These are phyloP conservation scores for Athene noctua DNA, from an alignment of 2,113 vertebrate genomes.

Conservation along the genomic window DNA sequence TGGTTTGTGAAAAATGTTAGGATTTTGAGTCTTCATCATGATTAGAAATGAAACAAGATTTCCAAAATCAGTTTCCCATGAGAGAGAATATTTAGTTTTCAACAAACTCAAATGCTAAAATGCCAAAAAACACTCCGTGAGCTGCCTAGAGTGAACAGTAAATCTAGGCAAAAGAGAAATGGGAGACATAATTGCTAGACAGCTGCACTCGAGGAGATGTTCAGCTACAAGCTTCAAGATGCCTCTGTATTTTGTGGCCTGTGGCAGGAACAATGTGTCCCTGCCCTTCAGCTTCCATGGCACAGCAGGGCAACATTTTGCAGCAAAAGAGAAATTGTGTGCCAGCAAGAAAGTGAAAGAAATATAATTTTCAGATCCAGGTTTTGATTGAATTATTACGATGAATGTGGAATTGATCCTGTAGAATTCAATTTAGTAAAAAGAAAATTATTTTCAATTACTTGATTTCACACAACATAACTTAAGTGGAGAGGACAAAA, in stretches of 20 bases:
- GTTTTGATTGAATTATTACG: not conserved
- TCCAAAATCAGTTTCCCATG: not conserved
- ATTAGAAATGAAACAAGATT: not conserved
- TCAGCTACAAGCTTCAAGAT: not conserved
- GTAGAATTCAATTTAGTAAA: not conserved
- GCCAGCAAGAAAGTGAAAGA: not conserved
- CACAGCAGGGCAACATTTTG: not conserved
- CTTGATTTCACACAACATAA: not conserved
- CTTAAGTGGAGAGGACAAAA: not conserved
- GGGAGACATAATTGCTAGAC: not conserved
- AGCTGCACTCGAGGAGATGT: not conserved
- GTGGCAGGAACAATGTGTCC: not conserved
- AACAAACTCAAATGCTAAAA: not conserved
- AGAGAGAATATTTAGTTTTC: not conserved
- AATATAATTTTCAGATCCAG: not conserved
- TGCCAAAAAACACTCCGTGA: not conserved
- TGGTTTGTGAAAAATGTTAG: not conserved
- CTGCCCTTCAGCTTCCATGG: not conserved
- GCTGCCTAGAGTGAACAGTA: not conserved
- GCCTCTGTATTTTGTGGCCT: not conserved
- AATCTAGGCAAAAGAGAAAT: not conserved
- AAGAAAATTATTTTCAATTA: not conserved
- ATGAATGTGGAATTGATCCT: not conserved
- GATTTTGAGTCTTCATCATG: not conserved
- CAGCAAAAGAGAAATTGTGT: not conserved